Conservation (phyloP, 1,140 invertebrate species). For the Aporrectodea caliginosa region DNA sequence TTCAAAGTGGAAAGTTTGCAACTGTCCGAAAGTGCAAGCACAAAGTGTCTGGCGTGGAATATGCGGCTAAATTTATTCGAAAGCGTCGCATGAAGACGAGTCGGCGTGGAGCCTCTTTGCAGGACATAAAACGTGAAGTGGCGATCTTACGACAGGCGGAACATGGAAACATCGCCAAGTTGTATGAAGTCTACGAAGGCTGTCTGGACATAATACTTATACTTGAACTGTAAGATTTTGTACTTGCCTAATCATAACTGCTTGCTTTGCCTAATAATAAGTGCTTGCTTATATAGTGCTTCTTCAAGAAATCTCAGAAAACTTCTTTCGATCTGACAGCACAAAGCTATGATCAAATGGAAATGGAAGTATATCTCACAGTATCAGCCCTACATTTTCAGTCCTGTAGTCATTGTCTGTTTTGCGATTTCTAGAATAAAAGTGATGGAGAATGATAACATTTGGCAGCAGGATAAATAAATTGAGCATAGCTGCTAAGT, state of each 20-base stretch:
- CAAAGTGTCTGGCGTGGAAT: slow-evolving; percentile 76
- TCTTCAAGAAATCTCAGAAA: too few species aligned
- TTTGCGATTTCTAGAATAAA: too few species aligned
- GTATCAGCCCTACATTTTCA: too few species aligned
- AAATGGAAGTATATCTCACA: too few species aligned
- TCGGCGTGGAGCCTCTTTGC: slow-evolving; percentile 47
- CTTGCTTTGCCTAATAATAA: too few species aligned
- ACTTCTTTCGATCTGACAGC: too few species aligned
- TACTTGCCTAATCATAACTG: background rate
- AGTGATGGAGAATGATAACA: too few species aligned
- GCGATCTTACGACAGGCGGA: slow-evolving; percentile 58
- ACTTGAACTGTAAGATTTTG: slow-evolving; percentile 59
- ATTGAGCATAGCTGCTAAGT: too few species aligned
- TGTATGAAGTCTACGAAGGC: slow-evolving; percentile 61
- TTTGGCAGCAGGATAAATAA: too few species aligned
- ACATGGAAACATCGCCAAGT: slow-evolving; percentile 60
- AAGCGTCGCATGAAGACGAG: slow-evolving; percentile 65
- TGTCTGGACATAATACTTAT: slow-evolving; percentile 59
- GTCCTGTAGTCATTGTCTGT: too few species aligned
- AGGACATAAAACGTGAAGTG: slow-evolving; percentile 61
- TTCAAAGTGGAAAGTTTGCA: slow-evolving; percentile 86
- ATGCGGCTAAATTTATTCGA: slow-evolving; percentile 91
- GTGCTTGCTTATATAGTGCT: too few species aligned
- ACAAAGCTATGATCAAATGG: too few species aligned
- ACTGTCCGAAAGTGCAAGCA: slow-evolving; percentile 82